phyloP scores from a whole-genome alignment of 2,888 invertebrate species.

The Volucella zonaria region DNA sequence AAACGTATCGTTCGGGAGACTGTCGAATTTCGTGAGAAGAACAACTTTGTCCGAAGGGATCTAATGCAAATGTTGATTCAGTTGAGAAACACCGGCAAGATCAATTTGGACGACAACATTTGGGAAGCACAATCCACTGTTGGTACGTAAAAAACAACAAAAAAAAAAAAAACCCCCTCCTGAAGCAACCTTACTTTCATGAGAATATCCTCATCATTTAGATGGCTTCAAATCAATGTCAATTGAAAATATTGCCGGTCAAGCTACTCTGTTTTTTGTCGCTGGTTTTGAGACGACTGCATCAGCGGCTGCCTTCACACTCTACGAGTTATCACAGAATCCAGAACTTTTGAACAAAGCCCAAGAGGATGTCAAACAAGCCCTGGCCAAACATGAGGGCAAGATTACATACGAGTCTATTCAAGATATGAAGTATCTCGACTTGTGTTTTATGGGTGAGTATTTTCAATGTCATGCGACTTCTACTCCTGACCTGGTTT shows the following conservation, averaged over 20 bases:
- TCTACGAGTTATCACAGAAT: constrained; percentile 82
- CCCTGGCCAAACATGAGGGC: constrained; percentile 78
- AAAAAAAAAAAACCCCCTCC: background rate
- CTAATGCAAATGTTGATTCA: constrained; percentile 83
- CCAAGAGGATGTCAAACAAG: constrained; percentile 80
- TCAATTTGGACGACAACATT: constrained; percentile 78
- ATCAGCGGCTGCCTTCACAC: constrained; percentile 80
- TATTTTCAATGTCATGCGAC: background rate
- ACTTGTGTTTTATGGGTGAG: constrained; percentile 82
- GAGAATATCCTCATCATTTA: constrained; percentile 17
- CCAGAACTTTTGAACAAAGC: constrained; percentile 80
- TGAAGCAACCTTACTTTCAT: too few relatives aligned
- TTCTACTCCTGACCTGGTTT: background rate
- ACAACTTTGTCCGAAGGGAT: constrained; percentile 82
- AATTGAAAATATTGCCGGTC: constrained; percentile 80
- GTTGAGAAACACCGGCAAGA: constrained; percentile 81
- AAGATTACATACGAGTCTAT: constrained; percentile 81
- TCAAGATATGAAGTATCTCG: constrained; percentile 82
- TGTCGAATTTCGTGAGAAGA: constrained; percentile 81
- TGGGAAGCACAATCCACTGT: constrained; percentile 78
- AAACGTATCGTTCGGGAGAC: constrained; percentile 81
- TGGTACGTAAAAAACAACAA: constrained; percentile 64
- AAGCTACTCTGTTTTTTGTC: constrained; percentile 82
- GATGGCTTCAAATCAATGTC: constrained; percentile 79
- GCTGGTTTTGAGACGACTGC: constrained; percentile 83